These are phyloP conservation scores for Alectoris magna DNA, from an alignment of 2,797 vertebrate species.

Conservation along the genomic window DNA sequence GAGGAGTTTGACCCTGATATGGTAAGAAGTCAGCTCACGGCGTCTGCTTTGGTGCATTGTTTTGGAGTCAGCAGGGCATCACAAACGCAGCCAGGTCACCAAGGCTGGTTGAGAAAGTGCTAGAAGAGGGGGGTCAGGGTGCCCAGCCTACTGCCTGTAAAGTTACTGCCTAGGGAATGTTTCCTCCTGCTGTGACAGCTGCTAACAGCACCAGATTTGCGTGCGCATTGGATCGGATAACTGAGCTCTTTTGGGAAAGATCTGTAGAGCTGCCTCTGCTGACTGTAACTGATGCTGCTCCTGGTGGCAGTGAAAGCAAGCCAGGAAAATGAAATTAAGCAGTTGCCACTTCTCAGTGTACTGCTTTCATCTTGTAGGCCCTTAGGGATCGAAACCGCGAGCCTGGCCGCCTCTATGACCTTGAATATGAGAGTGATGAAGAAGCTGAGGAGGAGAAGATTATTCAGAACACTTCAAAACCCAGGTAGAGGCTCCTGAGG, in stretches of 20 bases:
- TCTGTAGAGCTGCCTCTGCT: background rate
- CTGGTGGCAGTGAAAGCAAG: background rate
- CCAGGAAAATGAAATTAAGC: background rate
- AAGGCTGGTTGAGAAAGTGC: background rate
- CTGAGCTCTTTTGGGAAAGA: background rate
- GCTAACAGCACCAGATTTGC: rapidly evolving
- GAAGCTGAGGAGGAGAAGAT: conserved; percentile 77
- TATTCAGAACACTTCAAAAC: conserved; percentile 67
- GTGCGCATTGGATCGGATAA: background rate
- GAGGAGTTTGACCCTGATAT: conserved; percentile 74
- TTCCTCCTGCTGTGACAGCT: background rate
- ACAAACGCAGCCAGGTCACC: background rate
- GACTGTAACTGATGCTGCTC: no score
- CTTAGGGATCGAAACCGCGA: conserved; percentile 76
- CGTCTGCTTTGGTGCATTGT: rapidly evolving
- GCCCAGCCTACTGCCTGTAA: background rate
- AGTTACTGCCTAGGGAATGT: rapidly evolving
- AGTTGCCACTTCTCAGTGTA: background rate
- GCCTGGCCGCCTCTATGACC: conserved; percentile 88
- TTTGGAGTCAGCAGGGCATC: background rate
- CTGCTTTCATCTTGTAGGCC: conserved; percentile 10
- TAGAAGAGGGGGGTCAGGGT: rapidly evolving
- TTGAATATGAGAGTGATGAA: conserved; percentile 91
- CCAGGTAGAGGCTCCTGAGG: conserved; percentile 65
- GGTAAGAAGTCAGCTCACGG: background rate